Percentiles rank a stretch among this genome's conserved stretches.
These are phyloP conservation scores for Hyaena hyaena DNA, from an alignment of 2,113 vertebrate genomes.

Conservation along the genomic window DNA sequence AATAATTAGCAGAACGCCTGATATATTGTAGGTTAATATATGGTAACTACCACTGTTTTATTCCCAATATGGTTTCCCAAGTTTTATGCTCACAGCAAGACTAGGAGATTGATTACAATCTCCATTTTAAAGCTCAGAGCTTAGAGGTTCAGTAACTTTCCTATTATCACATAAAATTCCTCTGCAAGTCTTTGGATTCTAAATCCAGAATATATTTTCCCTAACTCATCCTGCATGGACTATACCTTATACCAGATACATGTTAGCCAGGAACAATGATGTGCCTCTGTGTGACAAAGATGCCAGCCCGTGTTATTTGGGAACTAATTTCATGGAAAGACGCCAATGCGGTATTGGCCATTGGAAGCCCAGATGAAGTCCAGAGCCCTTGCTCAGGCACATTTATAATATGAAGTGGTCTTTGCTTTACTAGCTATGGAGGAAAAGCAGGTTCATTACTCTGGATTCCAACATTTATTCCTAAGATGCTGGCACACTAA, in stretches of 20 bases:
- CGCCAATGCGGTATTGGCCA: rapidly evolving
- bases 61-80: background rate
- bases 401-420: background rate
- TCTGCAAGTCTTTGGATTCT: background rate
- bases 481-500: background rate
- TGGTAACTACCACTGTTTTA: background rate
- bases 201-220: background rate
- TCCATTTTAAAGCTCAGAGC: background rate
- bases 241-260: background rate
- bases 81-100: background rate
- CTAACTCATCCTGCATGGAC: background rate
- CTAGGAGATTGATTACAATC: background rate
- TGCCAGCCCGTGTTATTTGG: background rate
- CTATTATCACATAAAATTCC: background rate
- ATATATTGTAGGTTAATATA: background rate
- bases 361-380: background rate
- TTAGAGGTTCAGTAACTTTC: background rate
- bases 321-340: background rate
- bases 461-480: background rate
- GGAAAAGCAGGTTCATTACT: background rate
- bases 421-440: background rate
- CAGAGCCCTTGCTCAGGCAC: background rate
- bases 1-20: background rate
- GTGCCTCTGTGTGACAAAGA: too few relatives aligned
- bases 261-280: background rate